phyloP scores from a whole-genome alignment of 2,888 invertebrate genomes.

The Cancer borealis region DNA sequence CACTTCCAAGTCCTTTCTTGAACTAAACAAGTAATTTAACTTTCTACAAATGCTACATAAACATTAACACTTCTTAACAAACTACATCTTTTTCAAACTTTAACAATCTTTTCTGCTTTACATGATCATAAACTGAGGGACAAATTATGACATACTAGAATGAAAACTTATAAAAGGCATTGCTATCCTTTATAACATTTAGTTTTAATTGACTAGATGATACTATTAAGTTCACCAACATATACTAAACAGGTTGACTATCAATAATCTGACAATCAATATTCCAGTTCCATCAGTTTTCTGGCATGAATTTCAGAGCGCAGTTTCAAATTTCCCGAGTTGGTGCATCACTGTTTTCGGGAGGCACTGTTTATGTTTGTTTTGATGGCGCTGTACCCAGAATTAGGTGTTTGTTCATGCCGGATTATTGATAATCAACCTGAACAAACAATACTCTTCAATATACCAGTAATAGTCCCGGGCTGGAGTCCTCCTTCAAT shows the following conservation, averaged over 20 bases:
- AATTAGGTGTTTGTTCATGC: no score
- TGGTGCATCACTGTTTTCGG: no score
- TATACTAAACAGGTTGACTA: background rate
- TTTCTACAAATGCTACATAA: no score
- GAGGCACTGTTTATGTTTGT: no score
- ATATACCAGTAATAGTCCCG: slow-evolving; percentile 72
- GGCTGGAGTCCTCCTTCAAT: slow-evolving; percentile 71
- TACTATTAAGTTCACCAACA: background rate
- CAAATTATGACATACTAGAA: background rate
- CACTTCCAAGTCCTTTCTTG: no score
- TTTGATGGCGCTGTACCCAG: no score
- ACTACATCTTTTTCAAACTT: background rate
- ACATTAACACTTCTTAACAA: background rate
- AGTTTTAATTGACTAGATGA: background rate
- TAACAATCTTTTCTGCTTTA: background rate
- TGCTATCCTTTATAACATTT: background rate
- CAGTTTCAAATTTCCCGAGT: no score
- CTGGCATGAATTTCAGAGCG: no score
- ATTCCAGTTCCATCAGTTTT: no score
- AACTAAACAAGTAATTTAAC: no score
- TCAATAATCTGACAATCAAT: no score
- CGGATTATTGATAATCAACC: no score
- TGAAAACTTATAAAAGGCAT: background rate
- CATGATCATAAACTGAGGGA: background rate
- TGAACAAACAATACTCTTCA: background rate